A percentile compares a stretch with the other conserved stretches of the same genome.
Evolutionary conservation across 2,797 vertebrate genomes (phyloP).

Genomic region (Pogonophryne albipinna): DNA sequence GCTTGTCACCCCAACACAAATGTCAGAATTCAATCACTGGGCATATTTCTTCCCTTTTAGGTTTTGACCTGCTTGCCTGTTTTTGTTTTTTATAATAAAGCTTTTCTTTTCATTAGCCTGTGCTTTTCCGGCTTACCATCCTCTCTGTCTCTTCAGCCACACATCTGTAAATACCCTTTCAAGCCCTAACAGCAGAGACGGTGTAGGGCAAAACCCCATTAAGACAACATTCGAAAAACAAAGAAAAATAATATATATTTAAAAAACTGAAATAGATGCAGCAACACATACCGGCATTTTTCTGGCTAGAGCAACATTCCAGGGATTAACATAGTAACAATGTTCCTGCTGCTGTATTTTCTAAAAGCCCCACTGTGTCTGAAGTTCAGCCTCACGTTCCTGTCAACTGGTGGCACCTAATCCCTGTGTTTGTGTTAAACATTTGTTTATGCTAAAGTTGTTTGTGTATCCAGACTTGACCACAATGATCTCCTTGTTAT

Average conservation of each 20-base stretch:
- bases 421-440: background rate
- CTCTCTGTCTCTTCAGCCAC: constrained; percentile 4
- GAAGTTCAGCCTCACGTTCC: background rate
- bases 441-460: constrained; percentile 32
- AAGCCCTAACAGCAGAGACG: background rate
- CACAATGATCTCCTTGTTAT: constrained; percentile 43
- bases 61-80: constrained; percentile 22
- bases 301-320: too few relatives aligned
- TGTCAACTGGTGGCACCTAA: background rate
- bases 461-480: constrained; percentile 27
- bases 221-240: too few relatives aligned
- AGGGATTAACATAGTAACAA: background rate
- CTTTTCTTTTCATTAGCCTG: constrained; percentile 11
- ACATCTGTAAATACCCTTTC: too few relatives aligned
- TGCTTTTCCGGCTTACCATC: constrained; percentile 34
- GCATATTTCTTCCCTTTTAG: background rate
- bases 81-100: constrained; percentile 20
- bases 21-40: background rate
- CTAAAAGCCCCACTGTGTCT: background rate
- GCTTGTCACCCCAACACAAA: too few relatives aligned
- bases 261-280: too few relatives aligned
- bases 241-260: too few relatives aligned
- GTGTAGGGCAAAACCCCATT: background rate
- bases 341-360: background rate
- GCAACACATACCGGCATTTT: too few relatives aligned